Conservation (phyloP, 2,113 vertebrate species). For the Gavialis gangeticus region DNA sequence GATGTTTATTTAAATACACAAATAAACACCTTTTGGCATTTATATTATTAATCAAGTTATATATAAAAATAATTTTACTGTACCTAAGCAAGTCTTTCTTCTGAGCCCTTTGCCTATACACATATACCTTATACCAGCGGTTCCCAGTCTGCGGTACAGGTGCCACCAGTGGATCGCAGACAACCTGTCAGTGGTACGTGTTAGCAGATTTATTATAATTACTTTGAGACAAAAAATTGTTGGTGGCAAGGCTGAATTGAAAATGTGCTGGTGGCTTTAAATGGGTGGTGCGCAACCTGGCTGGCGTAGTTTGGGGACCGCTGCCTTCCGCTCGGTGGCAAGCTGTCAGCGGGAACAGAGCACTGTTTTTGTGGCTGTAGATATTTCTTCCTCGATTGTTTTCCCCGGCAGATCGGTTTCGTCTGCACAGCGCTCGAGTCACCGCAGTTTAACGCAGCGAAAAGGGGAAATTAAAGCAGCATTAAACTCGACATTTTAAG, state of each 20-base stretch:
- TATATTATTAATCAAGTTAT: too few relatives aligned
- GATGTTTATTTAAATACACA: neutral
- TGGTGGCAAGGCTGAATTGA: neutral
- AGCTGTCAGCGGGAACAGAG: neutral
- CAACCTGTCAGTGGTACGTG: too few relatives aligned
- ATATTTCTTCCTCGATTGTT: neutral
- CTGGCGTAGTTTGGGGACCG: too few relatives aligned
- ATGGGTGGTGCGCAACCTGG: too few relatives aligned
- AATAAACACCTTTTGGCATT: neutral
- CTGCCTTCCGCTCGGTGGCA: neutral
- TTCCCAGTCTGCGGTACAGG: too few relatives aligned
- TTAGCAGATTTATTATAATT: too few relatives aligned
- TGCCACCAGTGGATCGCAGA: too few relatives aligned
- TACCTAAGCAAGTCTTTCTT: too few relatives aligned
- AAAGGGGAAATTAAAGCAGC: neutral
- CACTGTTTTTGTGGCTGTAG: neutral
- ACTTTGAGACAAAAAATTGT: too few relatives aligned
- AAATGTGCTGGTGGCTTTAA: too few relatives aligned
- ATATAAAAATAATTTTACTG: too few relatives aligned
- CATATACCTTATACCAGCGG: neutral
- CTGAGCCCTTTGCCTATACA: neutral
- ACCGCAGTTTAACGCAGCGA: neutral
- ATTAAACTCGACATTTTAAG: neutral
- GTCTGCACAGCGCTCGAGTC: fast-evolving
- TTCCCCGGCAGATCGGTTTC: too few relatives aligned